Conservation (phyloP, 2,113 vertebrate species). For the Crocuta crocuta region DNA sequence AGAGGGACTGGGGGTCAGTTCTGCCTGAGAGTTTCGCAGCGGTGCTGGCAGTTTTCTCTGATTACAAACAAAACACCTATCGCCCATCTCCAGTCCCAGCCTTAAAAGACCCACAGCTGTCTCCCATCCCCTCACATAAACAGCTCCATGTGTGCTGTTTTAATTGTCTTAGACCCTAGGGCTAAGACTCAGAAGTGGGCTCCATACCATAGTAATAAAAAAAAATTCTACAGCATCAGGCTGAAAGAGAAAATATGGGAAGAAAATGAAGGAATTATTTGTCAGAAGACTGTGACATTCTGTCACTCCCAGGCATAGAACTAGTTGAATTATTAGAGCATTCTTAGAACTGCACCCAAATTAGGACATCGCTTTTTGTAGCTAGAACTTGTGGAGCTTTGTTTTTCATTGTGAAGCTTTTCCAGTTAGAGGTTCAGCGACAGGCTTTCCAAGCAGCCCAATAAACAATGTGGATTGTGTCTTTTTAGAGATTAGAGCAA, state of each 20-base stretch:
- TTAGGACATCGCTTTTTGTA: not conserved
- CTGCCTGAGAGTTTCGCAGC: not conserved
- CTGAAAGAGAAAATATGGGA: not conserved
- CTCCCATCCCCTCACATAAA: not conserved
- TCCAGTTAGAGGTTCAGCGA: not conserved
- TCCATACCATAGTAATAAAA: not conserved
- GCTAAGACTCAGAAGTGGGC: not conserved
- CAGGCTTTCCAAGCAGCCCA: not conserved
- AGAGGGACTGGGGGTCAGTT: not conserved
- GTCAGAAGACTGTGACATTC: not conserved
- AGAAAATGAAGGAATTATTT: not conserved
- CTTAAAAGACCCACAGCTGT: not conserved
- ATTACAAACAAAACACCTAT: not conserved
- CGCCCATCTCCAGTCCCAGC: not conserved
- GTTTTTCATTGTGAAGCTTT: not conserved
- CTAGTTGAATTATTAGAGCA: not conserved
- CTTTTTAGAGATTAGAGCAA: not conserved
- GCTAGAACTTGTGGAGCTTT: not conserved
- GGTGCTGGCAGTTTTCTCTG: not conserved
- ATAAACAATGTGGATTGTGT: not conserved
- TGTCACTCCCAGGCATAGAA: not conserved
- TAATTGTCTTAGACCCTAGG: not conserved
- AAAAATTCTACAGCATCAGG: not conserved
- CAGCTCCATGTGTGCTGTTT: not conserved
- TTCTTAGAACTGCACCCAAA: not conserved